phyloP scores from a whole-genome alignment of 2,797 vertebrate species.

The Channa striata region DNA sequence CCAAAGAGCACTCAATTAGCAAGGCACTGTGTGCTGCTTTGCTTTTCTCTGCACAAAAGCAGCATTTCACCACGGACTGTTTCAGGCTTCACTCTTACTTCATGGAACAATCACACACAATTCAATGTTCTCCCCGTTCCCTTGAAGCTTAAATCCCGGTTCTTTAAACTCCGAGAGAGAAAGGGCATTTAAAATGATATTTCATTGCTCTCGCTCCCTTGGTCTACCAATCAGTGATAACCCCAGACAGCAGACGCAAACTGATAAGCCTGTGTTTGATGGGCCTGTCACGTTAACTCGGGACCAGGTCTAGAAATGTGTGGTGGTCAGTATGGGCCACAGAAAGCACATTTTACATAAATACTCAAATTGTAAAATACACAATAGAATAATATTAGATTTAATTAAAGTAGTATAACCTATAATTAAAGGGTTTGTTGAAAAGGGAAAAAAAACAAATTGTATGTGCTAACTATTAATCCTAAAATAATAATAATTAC shows the following conservation, averaged over 20 bases:
- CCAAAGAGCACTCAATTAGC: conserved; percentile 68
- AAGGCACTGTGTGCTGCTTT: conserved; percentile 31
- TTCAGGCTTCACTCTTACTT: conserved; percentile 17
- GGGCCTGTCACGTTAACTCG: conserved; percentile 35
- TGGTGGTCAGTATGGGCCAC: too few species aligned
- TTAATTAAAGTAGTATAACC: too few species aligned
- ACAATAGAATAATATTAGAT: too few species aligned
- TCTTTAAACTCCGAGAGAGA: conserved; percentile 31
- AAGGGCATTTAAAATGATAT: conserved; percentile 65
- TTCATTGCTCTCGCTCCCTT: conserved; percentile 59
- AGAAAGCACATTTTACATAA: too few species aligned
- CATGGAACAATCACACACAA: conserved; percentile 49
- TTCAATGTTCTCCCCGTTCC: conserved; percentile 52
- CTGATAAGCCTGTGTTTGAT: conserved; percentile 59
- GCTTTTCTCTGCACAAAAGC: conserved; percentile 40
- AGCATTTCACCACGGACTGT: conserved; percentile 43
- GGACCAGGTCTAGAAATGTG: neutral
- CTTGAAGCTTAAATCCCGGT: conserved; percentile 47
- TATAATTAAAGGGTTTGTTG: too few species aligned
- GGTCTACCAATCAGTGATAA: conserved; percentile 46
- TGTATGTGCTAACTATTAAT: too few species aligned
- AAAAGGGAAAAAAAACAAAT: too few species aligned
- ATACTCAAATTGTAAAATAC: too few species aligned
- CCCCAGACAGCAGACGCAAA: conserved; percentile 33
- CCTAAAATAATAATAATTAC: too few species aligned